Evolutionary conservation across 2,113 vertebrate species (phyloP).

Genomic region (Psammodynastes pulverulentus): DNA sequence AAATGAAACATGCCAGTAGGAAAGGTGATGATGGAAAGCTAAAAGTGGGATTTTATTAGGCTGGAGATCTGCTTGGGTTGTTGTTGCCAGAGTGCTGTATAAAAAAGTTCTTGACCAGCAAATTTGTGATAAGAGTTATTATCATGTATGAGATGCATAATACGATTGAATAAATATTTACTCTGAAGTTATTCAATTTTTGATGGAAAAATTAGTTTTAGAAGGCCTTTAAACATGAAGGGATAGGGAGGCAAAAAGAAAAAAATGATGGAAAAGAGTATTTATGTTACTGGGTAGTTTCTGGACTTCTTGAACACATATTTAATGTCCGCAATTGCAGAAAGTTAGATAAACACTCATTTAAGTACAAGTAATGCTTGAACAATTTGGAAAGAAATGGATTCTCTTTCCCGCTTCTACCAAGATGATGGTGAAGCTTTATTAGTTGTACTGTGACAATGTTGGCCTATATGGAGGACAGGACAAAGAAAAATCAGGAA

Average conservation of each 20-base stretch:
- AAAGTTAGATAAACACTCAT: not conserved
- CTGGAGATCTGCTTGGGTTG: not conserved
- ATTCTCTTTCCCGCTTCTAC: not conserved
- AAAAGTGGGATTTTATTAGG: not conserved
- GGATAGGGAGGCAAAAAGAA: not conserved
- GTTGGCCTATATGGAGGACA: not conserved
- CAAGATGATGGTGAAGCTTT: not conserved
- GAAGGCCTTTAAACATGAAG: not conserved
- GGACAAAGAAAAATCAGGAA: conserved; percentile 4
- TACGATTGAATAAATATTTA: not conserved
- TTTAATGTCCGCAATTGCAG: not conserved
- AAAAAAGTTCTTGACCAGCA: not conserved
- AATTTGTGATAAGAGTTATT: not conserved
- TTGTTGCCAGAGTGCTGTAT: not conserved
- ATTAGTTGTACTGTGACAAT: not conserved
- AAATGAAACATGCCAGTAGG: not conserved
- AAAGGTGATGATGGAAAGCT: not conserved
- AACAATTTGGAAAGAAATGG: not conserved
- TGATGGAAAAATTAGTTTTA: not conserved
- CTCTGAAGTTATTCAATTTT: not conserved
- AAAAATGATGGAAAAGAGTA: not conserved
- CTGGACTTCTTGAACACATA: not conserved
- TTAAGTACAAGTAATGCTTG: not conserved
- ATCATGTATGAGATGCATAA: not conserved
- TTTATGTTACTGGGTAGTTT: not conserved